A percentile compares a stretch with the other conserved stretches of the same genome.
Evolutionary conservation across 1,140 invertebrate species (phyloP).

Genomic region (Drosophila arizonae): DNA sequence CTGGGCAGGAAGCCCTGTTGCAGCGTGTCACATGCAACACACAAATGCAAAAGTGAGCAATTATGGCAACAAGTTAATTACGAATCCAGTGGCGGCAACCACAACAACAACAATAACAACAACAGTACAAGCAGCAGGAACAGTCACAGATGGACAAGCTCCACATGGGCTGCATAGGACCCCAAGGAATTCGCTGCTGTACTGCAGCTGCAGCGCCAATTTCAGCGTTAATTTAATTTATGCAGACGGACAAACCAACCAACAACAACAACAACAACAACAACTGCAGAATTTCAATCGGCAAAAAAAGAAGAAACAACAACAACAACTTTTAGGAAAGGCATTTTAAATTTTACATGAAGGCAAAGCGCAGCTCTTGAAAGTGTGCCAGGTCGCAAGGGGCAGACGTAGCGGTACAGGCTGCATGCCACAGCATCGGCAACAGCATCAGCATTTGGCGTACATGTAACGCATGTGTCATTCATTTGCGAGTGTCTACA

Average conservation of each 20-base stretch:
- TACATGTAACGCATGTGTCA: neutral
- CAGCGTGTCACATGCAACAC: conserved; percentile 49
- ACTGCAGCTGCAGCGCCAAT: conserved; percentile 25
- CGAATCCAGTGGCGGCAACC: conserved; percentile 23
- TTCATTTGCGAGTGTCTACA: conserved; percentile 5
- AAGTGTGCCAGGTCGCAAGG: conserved; percentile 43
- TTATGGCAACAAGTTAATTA: conserved; percentile 70
- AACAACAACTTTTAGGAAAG: conserved; percentile 26
- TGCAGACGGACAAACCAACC: conserved; percentile 38
- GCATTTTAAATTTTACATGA: conserved; percentile 46
- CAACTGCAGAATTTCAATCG: conserved; percentile 40
- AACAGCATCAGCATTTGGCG: conserved; percentile 9
- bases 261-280: conserved; percentile 10
- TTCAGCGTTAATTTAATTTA: conserved; percentile 63
- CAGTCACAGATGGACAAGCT: conserved; percentile 27
- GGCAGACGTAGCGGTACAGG: conserved; percentile 5
- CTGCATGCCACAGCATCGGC: conserved; percentile 22
- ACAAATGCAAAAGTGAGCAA: conserved; percentile 61
- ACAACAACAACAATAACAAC: neutral
- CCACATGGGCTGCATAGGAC: conserved; percentile 31
- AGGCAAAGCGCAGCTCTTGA: conserved; percentile 28
- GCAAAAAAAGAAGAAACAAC: conserved; percentile 32
- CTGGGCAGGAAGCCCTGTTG: neutral
- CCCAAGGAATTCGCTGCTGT: conserved; percentile 19
- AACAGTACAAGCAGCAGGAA: neutral